Percentiles rank a stretch among this genome's conserved stretches.
phyloP scores from a whole-genome alignment of 2,113 vertebrate genomes.

The Mobula birostris region DNA sequence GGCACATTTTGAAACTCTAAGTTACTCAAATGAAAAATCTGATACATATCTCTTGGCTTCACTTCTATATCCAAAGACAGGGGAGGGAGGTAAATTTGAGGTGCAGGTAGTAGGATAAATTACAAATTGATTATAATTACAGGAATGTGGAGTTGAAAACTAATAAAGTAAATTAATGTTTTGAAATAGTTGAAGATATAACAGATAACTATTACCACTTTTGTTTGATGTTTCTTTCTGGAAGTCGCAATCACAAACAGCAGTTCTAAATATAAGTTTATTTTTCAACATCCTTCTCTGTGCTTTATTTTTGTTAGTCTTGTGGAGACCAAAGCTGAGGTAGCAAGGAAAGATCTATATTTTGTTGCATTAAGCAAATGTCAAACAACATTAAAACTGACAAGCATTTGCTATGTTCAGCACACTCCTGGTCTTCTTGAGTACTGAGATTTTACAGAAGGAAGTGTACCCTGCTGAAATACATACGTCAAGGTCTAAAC shows the following conservation, averaged over 20 bases:
- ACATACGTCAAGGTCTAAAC: background rate
- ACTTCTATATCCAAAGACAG: background rate
- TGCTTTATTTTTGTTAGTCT: background rate
- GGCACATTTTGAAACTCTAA: background rate
- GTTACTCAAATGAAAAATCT: background rate
- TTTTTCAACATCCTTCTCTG: background rate
- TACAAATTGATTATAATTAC: no score
- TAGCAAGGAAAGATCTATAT: background rate
- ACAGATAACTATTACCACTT: background rate
- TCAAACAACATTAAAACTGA: background rate
- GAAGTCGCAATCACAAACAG: no score
- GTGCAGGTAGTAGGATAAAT: background rate
- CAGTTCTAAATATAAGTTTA: background rate
- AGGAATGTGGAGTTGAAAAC: background rate
- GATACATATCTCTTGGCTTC: background rate
- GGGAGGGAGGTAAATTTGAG: background rate
- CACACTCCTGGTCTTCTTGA: background rate
- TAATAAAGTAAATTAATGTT: background rate
- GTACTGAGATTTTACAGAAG: background rate
- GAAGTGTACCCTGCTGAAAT: background rate
- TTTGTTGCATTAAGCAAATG: background rate
- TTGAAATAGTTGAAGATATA: background rate
- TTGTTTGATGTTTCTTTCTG: background rate
- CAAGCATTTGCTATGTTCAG: background rate
- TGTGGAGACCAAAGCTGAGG: background rate